Percentiles rank a stretch among this genome's conserved stretches.
Evolutionary conservation across 2,113 vertebrate genomes (phyloP).

Genomic region (Dunckerocampus dactyliophorus): DNA sequence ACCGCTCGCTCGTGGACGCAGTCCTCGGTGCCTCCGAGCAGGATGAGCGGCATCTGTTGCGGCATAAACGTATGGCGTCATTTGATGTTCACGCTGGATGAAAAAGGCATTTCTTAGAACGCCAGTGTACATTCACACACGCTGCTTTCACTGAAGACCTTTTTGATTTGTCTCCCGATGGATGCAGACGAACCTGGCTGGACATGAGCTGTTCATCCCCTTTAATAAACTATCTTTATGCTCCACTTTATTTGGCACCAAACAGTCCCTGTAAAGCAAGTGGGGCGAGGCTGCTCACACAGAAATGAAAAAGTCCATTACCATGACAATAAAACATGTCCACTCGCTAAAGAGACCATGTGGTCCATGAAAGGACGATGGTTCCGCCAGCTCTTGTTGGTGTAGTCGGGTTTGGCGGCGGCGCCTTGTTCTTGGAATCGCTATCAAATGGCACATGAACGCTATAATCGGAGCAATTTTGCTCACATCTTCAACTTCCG

Average conservation of each 20-base stretch:
- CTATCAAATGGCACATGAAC: slow-evolving; percentile 81
- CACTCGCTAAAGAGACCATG: slow-evolving; percentile 81
- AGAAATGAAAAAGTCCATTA: slow-evolving; percentile 78
- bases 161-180: neutral
- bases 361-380: slow-evolving; percentile 84
- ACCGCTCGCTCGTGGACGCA: slow-evolving; percentile 43
- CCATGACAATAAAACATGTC: slow-evolving; percentile 84
- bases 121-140: neutral
- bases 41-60: slow-evolving; percentile 3
- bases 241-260: slow-evolving; percentile 35
- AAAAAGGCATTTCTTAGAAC: neutral
- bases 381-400: slow-evolving; percentile 84
- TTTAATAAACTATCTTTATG: slow-evolving; percentile 1
- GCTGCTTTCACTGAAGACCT: neutral
- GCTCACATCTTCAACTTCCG: slow-evolving; percentile 77
- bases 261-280: slow-evolving; percentile 38
- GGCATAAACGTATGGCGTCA: slow-evolving; percentile 46
- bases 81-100: slow-evolving; percentile 46
- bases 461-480: slow-evolving; percentile 80
- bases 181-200: neutral
- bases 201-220: neutral
- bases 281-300: slow-evolving; percentile 57
- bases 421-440: slow-evolving; percentile 82
- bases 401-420: slow-evolving; percentile 82
- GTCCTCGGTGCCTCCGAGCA: slow-evolving; percentile 10